These are phyloP conservation scores for Andrena camellia DNA, from an alignment of 2,888 invertebrate species.

Conservation along the genomic window DNA sequence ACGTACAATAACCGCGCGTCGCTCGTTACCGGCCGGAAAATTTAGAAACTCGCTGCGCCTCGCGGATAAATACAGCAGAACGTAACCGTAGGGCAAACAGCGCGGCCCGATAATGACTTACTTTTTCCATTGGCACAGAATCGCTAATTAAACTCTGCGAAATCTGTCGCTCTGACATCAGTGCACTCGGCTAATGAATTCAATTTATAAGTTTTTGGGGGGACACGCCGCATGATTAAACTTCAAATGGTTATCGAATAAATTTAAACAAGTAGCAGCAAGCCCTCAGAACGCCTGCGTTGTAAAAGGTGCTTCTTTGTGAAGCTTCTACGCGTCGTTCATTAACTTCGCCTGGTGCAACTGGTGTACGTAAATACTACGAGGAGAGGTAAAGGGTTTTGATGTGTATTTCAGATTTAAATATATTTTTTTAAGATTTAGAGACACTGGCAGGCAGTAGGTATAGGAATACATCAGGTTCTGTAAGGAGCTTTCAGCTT, in stretches of 20 bases:
- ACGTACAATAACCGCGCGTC: constrained; percentile 46
- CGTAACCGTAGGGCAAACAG: constrained; percentile 44
- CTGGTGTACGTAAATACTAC: not conserved
- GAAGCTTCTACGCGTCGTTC: not conserved
- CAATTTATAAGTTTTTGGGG: constrained; percentile 31
- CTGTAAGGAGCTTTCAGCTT: too few relatives aligned
- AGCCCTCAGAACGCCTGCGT: not conserved
- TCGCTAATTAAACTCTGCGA: constrained; percentile 47
- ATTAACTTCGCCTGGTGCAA: not conserved
- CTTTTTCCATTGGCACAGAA: constrained; percentile 30
- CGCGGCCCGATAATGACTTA: constrained; percentile 49
- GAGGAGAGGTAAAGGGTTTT: too few relatives aligned
- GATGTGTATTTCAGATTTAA: too few relatives aligned
- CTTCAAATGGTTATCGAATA: constrained; percentile 10
- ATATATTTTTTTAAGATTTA: too few relatives aligned
- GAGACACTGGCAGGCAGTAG: too few relatives aligned
- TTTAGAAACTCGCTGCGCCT: constrained; percentile 62
- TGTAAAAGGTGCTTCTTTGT: not conserved
- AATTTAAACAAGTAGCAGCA: not conserved
- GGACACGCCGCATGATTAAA: constrained; percentile 35
- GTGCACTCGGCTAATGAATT: constrained; percentile 43
- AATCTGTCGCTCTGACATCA: not conserved
- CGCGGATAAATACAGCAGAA: constrained; percentile 32
- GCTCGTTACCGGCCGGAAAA: constrained; percentile 68
- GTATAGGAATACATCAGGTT: too few relatives aligned